Conservation (phyloP, 2,113 vertebrate species). For the Cyanocitta stelleri region DNA sequence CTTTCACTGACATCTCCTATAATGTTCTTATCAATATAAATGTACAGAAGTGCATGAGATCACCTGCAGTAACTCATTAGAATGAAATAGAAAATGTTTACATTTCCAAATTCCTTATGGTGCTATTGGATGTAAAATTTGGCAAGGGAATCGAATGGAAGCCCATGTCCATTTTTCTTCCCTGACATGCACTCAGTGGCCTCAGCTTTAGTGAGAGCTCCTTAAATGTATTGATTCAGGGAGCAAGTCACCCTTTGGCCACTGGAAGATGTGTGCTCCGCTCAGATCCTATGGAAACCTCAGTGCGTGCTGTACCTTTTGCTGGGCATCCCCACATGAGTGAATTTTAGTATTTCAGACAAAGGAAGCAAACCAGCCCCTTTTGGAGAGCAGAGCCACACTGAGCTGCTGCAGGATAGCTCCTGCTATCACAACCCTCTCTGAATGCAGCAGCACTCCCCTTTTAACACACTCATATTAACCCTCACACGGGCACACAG, state of each 20-base stretch:
- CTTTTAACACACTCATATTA: neutral
- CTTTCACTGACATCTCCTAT: neutral
- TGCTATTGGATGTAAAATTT: neutral
- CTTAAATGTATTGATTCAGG: neutral
- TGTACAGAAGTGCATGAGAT: neutral
- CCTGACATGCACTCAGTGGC: neutral
- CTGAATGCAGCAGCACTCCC: neutral
- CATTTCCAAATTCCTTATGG: neutral
- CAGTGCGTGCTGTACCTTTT: neutral
- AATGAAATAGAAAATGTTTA: neutral
- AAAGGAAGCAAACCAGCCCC: neutral
- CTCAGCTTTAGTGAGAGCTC: neutral
- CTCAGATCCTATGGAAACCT: neutral
- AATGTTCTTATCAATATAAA: neutral
- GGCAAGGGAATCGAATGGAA: neutral
- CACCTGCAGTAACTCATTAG: neutral
- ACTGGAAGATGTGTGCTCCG: fast-evolving
- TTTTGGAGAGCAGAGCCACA: neutral
- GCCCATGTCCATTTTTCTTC: neutral
- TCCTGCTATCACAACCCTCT: neutral
- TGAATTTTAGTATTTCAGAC: neutral
- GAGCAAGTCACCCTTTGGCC: neutral
- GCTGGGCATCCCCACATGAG: neutral
- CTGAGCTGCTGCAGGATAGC: neutral
- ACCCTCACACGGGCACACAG: neutral